A percentile compares a stretch with the other conserved stretches of the same genome.
phyloP scores from a whole-genome alignment of 2,113 vertebrate species.

The Odocoileus virginianus region DNA sequence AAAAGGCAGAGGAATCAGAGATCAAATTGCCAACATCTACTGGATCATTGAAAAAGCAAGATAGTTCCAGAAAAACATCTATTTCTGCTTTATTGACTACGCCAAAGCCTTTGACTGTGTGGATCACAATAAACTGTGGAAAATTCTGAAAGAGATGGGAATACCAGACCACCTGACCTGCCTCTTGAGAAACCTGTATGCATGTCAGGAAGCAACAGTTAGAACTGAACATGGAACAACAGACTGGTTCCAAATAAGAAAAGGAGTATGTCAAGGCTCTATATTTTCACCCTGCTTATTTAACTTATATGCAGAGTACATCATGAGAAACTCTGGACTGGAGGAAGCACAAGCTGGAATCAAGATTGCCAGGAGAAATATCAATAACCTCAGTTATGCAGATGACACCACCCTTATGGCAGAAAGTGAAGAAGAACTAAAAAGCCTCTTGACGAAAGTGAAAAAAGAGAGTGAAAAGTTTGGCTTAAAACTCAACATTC shows the following conservation, averaged over 20 bases:
- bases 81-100: neutral
- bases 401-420: neutral
- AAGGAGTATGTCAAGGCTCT: fast-evolving
- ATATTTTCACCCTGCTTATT: neutral
- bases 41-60: neutral
- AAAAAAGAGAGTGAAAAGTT: neutral
- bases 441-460: neutral
- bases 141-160: neutral
- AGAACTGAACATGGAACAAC: neutral
- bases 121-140: neutral
- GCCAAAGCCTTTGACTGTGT: neutral
- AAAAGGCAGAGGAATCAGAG: neutral
- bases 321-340: neutral
- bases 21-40: neutral
- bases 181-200: neutral
- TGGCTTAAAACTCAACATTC: neutral
- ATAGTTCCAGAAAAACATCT: neutral
- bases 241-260: neutral
- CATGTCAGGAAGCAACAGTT: neutral
- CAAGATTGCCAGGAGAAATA: neutral
- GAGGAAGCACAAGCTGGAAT: neutral
- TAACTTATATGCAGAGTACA: neutral
- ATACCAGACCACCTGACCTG: neutral
- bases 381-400: neutral
- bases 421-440: neutral